These are phyloP conservation scores for Pteromalus puparum DNA, from an alignment of 1,140 invertebrate species.

Conservation along the genomic window DNA sequence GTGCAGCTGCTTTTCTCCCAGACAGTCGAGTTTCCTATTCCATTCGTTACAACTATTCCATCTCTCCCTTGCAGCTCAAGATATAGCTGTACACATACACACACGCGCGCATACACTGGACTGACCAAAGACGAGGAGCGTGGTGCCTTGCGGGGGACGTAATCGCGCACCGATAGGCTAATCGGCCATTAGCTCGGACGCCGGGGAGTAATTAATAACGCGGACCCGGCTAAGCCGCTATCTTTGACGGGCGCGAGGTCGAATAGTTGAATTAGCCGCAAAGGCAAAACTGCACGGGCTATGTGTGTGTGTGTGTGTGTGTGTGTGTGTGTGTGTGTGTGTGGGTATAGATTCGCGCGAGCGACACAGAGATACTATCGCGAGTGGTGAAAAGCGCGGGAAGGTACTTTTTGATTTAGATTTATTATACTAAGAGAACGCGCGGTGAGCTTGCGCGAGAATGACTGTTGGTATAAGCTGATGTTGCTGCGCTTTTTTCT, in stretches of 20 bases:
- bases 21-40: not conserved
- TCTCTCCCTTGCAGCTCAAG: not conserved
- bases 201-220: constrained; percentile 1
- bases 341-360: not conserved
- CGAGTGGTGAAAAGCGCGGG: not conserved
- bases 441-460: not conserved
- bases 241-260: not conserved
- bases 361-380: not conserved
- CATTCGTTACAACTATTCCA: not conserved
- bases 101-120: no score
- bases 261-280: not conserved
- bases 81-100: not conserved
- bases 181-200: constrained; percentile 40
- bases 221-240: not conserved
- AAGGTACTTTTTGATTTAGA: not conserved
- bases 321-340: not conserved
- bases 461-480: not conserved
- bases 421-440: not conserved
- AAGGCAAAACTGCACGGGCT: not conserved
- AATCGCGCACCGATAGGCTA: constrained; percentile 38
- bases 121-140: not conserved
- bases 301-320: not conserved
- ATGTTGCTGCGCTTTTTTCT: not conserved
- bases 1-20: not conserved
- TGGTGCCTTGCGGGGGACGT: not conserved